Percentiles rank a stretch among this genome's conserved stretches.
Conservation (phyloP, 2,113 vertebrate genomes). For the Urocolius indicus region DNA sequence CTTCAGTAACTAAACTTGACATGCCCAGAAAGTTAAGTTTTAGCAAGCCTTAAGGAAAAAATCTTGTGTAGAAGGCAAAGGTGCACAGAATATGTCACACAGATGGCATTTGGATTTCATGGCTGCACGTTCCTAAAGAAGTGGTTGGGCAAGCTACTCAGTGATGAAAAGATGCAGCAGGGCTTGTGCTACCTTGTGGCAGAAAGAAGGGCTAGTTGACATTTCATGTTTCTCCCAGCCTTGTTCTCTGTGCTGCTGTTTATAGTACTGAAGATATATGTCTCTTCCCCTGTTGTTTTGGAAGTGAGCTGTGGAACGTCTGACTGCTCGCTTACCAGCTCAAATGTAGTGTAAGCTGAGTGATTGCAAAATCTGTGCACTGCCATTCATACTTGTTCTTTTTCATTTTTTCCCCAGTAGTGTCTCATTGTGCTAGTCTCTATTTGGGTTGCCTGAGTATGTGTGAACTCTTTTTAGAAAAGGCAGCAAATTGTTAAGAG, state of each 20-base stretch:
- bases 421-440: conserved; percentile 10
- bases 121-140: neutral
- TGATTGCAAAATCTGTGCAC: neutral
- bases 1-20: neutral
- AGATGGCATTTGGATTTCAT: neutral
- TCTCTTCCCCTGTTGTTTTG: neutral
- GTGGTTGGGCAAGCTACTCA: neutral
- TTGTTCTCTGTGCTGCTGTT: neutral
- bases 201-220: neutral
- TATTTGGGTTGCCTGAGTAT: conserved; percentile 21
- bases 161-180: neutral
- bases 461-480: neutral
- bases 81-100: neutral
- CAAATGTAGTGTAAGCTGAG: neutral
- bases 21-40: neutral
- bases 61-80: neutral
- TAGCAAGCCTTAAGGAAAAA: neutral
- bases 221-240: neutral
- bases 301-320: neutral
- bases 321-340: conserved; percentile 34
- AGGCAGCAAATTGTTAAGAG: neutral
- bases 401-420: conserved; percentile 16
- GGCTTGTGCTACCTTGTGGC: neutral
- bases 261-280: neutral
- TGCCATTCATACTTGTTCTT: conserved; percentile 36